Base-by-base conservation (phyloP, 37 sponge, comb jelly and placozoan species). In the Aphrocallistes beatrix region DNA sequence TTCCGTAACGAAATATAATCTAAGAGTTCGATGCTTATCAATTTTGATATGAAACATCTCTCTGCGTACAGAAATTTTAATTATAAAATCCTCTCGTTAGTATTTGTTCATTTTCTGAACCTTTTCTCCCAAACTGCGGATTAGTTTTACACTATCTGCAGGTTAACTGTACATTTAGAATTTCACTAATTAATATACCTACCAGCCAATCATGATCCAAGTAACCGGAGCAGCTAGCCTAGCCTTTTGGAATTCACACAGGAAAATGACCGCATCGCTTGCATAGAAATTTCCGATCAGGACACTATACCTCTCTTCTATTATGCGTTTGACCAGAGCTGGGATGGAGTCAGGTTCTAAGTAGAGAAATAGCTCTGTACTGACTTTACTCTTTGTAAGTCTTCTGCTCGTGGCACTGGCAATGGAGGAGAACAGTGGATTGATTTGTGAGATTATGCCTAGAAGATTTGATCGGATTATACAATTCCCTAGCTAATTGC, bases 341-440 rank as follows among this genome's bases (percentile, higher is more conserved):
- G 75, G 75, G 21, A 60, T 60, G 34, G 17, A 25, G 10, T 3
- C 21, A 13, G 3, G 6, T 19, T 21, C 34, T 6, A 60, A 19
- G 21, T 60, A 60, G 10, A 60, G 75, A 30, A 60, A 60, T 60
- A 60, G 75, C n/a, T 60, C 75, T 60, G 75, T 60, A 28, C n/a
- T 60, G n/a, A 60, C n/a, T 19, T 13, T 60, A 13, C 28, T 30
- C 3, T 21, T 28, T 60, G 75, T 60, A 19, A 60, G 75, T 19
- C 10, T 3, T 6, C 28, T 13, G 75, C 3, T 60, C n/a, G n/a
- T 60, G 6, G 10, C n/a, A 30, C 75, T 60, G 25, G 75, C 75
- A 32, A 30, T 60, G n/a, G 75, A 19, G 3, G 75, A 60, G 75
- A 60, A 60, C 3, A 60, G 75, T 25, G 75, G n/a, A 60, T 60